phyloP scores from a whole-genome alignment of 2,113 vertebrate species.

The Pseudonaja textilis region DNA sequence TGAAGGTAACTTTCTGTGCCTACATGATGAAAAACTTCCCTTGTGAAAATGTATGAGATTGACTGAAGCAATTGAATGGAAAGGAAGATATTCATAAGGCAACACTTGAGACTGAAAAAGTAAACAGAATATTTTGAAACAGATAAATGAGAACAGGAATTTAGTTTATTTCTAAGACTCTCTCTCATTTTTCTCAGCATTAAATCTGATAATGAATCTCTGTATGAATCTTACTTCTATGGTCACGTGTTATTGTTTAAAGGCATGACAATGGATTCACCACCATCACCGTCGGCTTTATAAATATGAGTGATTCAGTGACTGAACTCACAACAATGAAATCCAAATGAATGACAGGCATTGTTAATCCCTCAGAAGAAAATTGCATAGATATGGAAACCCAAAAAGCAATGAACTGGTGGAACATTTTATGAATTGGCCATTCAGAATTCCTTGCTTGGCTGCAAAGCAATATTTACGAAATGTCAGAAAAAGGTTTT shows the following conservation, averaged over 20 bases:
- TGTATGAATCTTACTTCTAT: background rate
- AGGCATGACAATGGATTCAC: background rate
- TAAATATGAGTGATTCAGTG: background rate
- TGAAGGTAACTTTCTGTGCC: background rate
- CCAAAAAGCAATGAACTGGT: background rate
- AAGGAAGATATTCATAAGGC: background rate
- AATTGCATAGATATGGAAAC: background rate
- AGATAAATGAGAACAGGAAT: background rate
- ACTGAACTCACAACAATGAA: background rate
- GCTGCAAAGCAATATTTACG: background rate
- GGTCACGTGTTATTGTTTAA: background rate
- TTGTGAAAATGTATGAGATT: background rate
- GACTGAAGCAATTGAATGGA: background rate
- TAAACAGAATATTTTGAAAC: background rate
- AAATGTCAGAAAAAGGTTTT: background rate
- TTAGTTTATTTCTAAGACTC: background rate
- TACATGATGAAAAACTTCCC: background rate
- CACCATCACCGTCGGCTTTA: background rate
- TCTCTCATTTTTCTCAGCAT: background rate
- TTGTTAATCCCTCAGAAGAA: background rate
- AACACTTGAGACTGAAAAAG: background rate
- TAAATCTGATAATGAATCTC: background rate
- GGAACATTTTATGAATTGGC: background rate
- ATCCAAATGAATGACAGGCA: background rate
- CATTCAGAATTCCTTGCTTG: background rate